Conservation (phyloP, 2,888 invertebrate species). For the Sisyra terminalis region DNA sequence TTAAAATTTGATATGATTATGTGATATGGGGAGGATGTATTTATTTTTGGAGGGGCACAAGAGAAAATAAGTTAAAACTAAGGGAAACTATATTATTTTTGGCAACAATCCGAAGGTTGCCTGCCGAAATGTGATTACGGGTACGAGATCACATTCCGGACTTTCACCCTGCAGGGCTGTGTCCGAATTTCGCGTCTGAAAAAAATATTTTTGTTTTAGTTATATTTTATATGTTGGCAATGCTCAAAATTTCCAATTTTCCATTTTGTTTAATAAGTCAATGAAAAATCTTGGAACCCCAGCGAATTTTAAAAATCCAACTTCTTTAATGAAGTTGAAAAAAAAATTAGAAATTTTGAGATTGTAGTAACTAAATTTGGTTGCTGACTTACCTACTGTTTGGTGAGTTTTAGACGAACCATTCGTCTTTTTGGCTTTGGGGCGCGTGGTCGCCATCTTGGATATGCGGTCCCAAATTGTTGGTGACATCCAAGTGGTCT, state of each 20-base stretch:
- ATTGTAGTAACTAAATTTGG: no score
- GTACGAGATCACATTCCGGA: constrained; percentile 6
- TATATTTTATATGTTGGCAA: neutral
- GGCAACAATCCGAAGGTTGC: constrained; percentile 19
- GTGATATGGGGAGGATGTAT: no score
- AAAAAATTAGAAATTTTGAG: no score
- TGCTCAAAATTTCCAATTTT: neutral
- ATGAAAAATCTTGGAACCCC: no score
- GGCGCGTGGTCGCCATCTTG: constrained; percentile 31
- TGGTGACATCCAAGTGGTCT: constrained; percentile 27
- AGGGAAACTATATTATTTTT: neutral
- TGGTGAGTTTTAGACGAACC: constrained; percentile 50
- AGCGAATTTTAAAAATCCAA: no score
- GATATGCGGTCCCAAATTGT: constrained; percentile 16
- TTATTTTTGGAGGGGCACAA: no score
- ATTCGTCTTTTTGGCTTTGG: constrained; percentile 68
- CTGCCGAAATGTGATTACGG: constrained; percentile 11
- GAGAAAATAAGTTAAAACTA: no score
- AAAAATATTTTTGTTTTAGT: constrained; percentile 10
- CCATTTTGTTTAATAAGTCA: no score
- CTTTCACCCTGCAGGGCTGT: constrained; percentile 22
- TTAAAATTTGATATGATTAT: no score
- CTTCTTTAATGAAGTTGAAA: no score
- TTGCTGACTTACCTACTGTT: no score
- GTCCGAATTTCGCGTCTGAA: constrained; percentile 22